Evolutionary conservation across 92 coral and sea anemone genomes (phyloP).

Genomic region (Meandrina meandrites): DNA sequence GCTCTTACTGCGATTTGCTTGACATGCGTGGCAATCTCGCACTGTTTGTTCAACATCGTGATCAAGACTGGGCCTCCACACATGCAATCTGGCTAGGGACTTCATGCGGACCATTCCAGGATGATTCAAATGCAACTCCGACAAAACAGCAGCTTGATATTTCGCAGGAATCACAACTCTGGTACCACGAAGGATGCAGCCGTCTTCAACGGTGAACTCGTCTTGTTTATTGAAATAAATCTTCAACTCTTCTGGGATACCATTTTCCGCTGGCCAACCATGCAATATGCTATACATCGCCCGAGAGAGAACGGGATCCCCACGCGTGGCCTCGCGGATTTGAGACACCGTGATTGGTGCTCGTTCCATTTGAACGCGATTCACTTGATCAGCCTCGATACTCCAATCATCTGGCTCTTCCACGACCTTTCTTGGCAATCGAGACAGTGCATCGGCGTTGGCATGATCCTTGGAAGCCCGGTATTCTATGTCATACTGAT

Average conservation of each 20-base stretch:
- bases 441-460: slow-evolving; percentile 58
- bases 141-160: slow-evolving; percentile 31
- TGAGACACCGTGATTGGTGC: slow-evolving; percentile 24
- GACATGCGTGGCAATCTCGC: slow-evolving; percentile 51
- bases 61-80: slow-evolving; percentile 59
- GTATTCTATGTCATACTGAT: slow-evolving; percentile 53
- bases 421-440: slow-evolving; percentile 23
- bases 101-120: slow-evolving; percentile 69
- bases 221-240: slow-evolving; percentile 39
- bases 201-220: slow-evolving; percentile 57
- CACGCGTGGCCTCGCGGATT: too few relatives aligned
- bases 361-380: slow-evolving; percentile 32
- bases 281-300: slow-evolving; percentile 16
- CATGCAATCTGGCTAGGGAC: slow-evolving; percentile 55
- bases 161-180: slow-evolving; percentile 53
- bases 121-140: slow-evolving; percentile 46
- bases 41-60: slow-evolving; percentile 50
- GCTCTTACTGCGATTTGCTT: slow-evolving; percentile 24
- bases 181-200: slow-evolving; percentile 42
- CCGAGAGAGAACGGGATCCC: slow-evolving; percentile 40
- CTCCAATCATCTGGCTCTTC: slow-evolving; percentile 32
- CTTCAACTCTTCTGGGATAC: slow-evolving; percentile 30
- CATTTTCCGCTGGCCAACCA: slow-evolving; percentile 45
- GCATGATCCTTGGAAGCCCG: slow-evolving; percentile 38
- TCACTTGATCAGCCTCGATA: slow-evolving; percentile 33